Conservation (phyloP, 2,797 vertebrate genomes). For the Silurus aristotelis region DNA sequence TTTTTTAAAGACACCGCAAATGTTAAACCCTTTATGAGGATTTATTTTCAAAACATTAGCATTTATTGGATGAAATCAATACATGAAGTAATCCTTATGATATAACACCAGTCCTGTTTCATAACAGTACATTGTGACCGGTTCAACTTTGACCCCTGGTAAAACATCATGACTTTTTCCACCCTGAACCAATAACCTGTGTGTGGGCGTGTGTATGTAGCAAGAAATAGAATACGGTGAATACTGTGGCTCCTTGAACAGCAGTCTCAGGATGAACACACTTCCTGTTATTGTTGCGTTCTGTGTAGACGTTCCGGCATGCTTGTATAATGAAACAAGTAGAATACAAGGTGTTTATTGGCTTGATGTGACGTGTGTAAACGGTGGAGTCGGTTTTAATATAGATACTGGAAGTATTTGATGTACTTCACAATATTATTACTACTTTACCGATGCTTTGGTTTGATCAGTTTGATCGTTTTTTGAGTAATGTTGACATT, state of each 20-base stretch:
- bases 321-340: neutral
- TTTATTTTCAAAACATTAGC: neutral
- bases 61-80: neutral
- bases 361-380: rapidly evolving
- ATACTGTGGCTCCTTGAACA: neutral
- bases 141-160: too few species aligned
- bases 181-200: neutral
- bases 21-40: conserved; percentile 3
- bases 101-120: too few species aligned
- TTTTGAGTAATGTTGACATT: too few species aligned
- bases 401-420: neutral
- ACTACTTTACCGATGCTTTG: neutral
- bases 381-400: neutral
- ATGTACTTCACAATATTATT: neutral
- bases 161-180: neutral
- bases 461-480: neutral
- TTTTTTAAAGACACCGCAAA: too few species aligned
- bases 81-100: neutral
- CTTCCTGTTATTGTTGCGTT: conserved; percentile 13
- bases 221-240: neutral
- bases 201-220: neutral
- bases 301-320: neutral
- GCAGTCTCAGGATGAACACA: conserved; percentile 2
- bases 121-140: neutral
- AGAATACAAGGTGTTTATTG: neutral